Base-by-base conservation (phyloP, 2,113 vertebrate species). In the Trichechus manatus region DNA sequence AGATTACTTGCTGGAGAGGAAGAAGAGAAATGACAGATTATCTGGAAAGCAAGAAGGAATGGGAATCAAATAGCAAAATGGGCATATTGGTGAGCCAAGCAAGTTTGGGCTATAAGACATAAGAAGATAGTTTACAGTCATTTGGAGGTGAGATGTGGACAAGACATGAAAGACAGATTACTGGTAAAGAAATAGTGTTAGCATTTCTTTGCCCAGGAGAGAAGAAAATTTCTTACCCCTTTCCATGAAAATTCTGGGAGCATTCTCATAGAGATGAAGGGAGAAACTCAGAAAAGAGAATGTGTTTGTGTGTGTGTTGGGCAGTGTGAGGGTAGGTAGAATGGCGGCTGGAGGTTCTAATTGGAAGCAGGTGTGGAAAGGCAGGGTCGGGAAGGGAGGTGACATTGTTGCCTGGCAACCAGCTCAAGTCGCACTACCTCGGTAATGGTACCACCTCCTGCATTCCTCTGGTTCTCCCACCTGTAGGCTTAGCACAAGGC, bases 21-120 rank as follows among this genome's bases (percentile, higher is more conserved):
- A 66, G 15, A 83, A 66, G 8, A 44, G 33, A 72, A 91, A 79
- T 75, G 27, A 25, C 3, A 70, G 47, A 50, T 80, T 80, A 75
- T 27, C 29, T 95, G 36, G 79, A 94, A 97, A 77, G 39, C 47
- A 80, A 94, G 47, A 31, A 90, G 25, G 5, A 42, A 23, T 50
- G 13, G 10, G 4, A 81, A 22, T 82, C n/a, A 74, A 91, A 81
- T 9, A 91, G 36, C n/a, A 85, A 68, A 90, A 63, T 39, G n/a
- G 63, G 56, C 33, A 31, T 31, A 22, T 15, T n/a, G n/a, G 29
- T 47, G 27, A 77, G 13, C 70, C 36, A 6, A 29, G 22, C 5
- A 44, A 27, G 20, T 36, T 50, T 31, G 50, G 56, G n/a, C 23
- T 68, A 11, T 13, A 70, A 50, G 81, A 25, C 22, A 1, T 66